A percentile compares a stretch with the other conserved stretches of the same genome.
These are phyloP conservation scores for Drosophila sordidapex DNA, from an alignment of 2,888 invertebrate species.

Conservation along the genomic window DNA sequence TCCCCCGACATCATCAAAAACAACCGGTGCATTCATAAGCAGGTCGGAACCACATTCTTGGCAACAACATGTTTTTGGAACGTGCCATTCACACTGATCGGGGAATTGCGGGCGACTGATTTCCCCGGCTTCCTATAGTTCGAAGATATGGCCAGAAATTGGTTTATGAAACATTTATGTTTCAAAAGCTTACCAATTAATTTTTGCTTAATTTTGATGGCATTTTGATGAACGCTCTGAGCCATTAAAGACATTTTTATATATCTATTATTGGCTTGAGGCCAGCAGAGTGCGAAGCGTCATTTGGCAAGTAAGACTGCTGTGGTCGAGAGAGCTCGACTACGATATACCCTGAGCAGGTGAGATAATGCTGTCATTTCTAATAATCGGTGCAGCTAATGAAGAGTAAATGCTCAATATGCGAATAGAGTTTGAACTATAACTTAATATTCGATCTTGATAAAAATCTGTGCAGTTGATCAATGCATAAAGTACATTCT, in stretches of 20 bases:
- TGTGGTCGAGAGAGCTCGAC: neutral
- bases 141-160: constrained; percentile 17
- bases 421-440: fast-evolving
- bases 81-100: constrained; percentile 40
- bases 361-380: neutral
- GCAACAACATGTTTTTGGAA: constrained; percentile 23
- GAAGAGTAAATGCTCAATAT: neutral
- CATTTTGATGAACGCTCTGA: constrained; percentile 31
- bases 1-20: neutral
- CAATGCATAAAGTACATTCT: neutral
- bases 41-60: constrained; percentile 19
- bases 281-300: constrained; percentile 27
- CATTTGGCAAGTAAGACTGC: constrained; percentile 8
- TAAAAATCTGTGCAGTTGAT: neutral
- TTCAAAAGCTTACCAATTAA: constrained; percentile 14
- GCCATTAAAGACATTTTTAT: constrained; percentile 28
- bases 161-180: constrained; percentile 12
- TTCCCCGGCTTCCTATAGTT: neutral
- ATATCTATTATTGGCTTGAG: constrained; percentile 9
- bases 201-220: constrained; percentile 35
- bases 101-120: constrained; percentile 16
- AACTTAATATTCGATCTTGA: neutral
- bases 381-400: neutral
- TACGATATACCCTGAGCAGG: neutral
- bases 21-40: constrained; percentile 28